Conservation (phyloP, 1,140 invertebrate genomes). For the Drosophila orena region DNA sequence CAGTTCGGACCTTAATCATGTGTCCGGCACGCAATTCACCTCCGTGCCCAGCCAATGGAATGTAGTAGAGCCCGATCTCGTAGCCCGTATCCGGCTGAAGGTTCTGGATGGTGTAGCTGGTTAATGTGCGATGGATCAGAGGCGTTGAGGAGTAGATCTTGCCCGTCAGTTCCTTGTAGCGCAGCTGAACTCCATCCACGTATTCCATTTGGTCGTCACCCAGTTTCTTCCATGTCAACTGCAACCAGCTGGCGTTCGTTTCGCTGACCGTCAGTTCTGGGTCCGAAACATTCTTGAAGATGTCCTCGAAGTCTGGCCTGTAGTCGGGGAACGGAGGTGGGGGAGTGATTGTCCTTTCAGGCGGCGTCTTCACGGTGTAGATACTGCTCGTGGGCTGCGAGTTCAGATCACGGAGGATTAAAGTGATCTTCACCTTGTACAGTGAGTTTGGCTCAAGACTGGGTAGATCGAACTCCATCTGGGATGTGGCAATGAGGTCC, state of each 20-base stretch:
- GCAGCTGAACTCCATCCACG: constrained; percentile 87
- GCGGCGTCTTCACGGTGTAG: constrained; percentile 89
- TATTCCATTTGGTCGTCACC: constrained; percentile 90
- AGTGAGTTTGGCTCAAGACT: constrained; percentile 91
- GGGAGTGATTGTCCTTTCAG: constrained; percentile 80
- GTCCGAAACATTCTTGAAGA: constrained; percentile 86
- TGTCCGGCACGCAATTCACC: constrained; percentile 90
- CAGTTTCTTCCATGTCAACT: constrained; percentile 93
- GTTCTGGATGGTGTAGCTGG: constrained; percentile 89
- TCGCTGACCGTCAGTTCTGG: constrained; percentile 90
- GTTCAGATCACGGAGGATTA: constrained; percentile 90
- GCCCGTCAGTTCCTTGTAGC: constrained; percentile 90
- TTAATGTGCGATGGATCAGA: constrained; percentile 89
- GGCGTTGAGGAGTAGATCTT: constrained; percentile 91
- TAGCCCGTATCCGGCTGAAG: constrained; percentile 90
- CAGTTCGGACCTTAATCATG: constrained; percentile 88
- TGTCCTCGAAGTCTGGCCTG: constrained; percentile 81
- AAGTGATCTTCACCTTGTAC: constrained; percentile 92
- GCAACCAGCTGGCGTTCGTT: constrained; percentile 91
- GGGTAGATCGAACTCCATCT: constrained; percentile 92
- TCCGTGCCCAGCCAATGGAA: constrained; percentile 90
- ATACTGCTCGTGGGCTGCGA: constrained; percentile 91
- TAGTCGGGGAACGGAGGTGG: constrained; percentile 80
- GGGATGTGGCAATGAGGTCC: constrained; percentile 92
- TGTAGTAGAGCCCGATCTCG: constrained; percentile 91